Evolutionary conservation across 2,888 invertebrate species (phyloP).

Genomic region (Ormyrus nitidulus): DNA sequence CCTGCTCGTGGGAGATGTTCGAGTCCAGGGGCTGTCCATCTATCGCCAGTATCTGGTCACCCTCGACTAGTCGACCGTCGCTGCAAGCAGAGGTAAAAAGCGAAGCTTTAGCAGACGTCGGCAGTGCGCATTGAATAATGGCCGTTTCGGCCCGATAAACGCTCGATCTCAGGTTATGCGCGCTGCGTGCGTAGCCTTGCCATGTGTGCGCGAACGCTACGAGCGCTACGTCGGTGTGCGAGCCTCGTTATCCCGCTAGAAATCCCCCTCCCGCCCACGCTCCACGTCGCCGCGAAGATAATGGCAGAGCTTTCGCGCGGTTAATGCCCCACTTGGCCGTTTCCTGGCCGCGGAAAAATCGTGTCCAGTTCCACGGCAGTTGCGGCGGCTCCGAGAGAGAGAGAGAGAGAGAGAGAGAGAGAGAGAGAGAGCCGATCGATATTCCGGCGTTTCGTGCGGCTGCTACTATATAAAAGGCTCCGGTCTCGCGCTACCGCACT

Average conservation of each 20-base stretch:
- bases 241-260: conserved; percentile 30
- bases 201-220: neutral
- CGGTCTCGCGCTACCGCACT: too few species aligned
- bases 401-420: neutral
- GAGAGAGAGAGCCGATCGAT: conserved; percentile 10
- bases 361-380: conserved; percentile 27
- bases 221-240: neutral
- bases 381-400: neutral
- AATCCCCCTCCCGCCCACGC: neutral
- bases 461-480: neutral
- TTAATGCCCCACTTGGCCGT: conserved; percentile 56
- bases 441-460: conserved; percentile 9
- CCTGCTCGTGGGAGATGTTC: conserved; percentile 90
- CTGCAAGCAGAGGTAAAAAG: conserved; percentile 72
- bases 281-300: conserved; percentile 33
- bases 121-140: neutral
- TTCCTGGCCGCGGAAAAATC: conserved; percentile 51
- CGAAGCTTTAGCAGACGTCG: conserved; percentile 28
- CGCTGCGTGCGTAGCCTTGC: too few species aligned
- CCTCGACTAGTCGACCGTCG: conserved; percentile 84
- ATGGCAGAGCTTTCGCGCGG: conserved; percentile 51
- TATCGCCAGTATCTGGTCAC: conserved; percentile 90
- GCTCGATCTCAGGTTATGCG: neutral
- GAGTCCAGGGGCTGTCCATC: conserved; percentile 87
- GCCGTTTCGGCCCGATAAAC: neutral